phyloP scores from a whole-genome alignment of 2,888 invertebrate species.

The Archips crataeganus region DNA sequence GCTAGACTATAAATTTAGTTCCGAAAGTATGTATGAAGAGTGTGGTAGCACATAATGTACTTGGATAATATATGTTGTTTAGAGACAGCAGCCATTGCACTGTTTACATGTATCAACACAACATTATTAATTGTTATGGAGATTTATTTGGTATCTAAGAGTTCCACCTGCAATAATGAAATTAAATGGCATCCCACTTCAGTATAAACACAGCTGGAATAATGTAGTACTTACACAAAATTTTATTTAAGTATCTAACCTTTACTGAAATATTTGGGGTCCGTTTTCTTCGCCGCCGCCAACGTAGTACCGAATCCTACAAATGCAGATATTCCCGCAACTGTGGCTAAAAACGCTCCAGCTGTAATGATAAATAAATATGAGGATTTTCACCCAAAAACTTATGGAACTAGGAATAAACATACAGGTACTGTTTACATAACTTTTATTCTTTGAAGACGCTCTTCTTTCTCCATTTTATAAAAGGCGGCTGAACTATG shows the following conservation, averaged over 20 bases:
- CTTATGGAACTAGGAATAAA: not conserved
- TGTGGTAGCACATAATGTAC: no score
- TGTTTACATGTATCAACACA: no score
- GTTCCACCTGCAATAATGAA: no score
- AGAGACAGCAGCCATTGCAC: no score
- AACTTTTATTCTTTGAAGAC: conserved; percentile 78
- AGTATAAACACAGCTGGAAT: no score
- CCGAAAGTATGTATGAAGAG: no score
- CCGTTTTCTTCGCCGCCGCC: conserved; percentile 91
- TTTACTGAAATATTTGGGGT: conserved; percentile 92
- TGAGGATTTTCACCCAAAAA: not conserved
- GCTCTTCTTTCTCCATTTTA: conserved; percentile 66
- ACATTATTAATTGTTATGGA: no score
- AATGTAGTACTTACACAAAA: not conserved
- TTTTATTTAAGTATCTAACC: conserved; percentile 62
- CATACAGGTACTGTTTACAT: conserved; percentile 42
- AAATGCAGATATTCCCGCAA: conserved; percentile 92
- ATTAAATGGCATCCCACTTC: no score
- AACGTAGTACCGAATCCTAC: conserved; percentile 93
- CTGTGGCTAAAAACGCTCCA: conserved; percentile 89
- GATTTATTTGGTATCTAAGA: no score
- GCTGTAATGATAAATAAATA: conserved; percentile 77
- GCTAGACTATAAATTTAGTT: no score
- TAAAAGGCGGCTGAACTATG: not conserved
- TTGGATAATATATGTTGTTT: no score